These are phyloP conservation scores for Tylochromis polylepis DNA, from an alignment of 2,113 vertebrate genomes.

Conservation along the genomic window DNA sequence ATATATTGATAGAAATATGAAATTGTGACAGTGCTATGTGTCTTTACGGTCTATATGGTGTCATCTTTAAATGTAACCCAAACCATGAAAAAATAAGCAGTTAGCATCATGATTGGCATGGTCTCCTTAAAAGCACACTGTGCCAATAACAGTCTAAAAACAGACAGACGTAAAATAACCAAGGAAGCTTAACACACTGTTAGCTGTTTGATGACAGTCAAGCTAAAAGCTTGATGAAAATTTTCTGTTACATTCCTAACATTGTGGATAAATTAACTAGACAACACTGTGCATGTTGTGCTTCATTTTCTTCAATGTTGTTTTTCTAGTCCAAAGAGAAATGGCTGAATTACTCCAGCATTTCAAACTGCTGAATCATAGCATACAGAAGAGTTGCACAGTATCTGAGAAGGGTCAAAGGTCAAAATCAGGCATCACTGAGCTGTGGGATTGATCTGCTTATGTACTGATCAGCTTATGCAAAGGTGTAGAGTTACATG, in stretches of 20 bases:
- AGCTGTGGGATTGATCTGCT: background rate
- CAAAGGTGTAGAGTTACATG: background rate
- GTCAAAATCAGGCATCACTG: background rate
- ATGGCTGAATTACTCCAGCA: background rate
- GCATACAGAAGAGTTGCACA: background rate
- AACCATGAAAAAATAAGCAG: too few species aligned
- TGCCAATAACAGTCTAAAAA: background rate
- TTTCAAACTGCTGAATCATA: background rate
- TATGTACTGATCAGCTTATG: background rate
- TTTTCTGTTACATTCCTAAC: background rate
- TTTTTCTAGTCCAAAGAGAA: background rate
- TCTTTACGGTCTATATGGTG: too few species aligned
- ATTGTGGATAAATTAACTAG: background rate
- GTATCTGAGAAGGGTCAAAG: background rate
- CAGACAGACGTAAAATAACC: background rate
- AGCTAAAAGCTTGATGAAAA: background rate
- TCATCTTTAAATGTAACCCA: too few species aligned
- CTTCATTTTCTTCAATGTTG: background rate
- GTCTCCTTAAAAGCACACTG: too few species aligned
- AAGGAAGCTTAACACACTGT: background rate
- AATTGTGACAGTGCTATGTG: too few species aligned
- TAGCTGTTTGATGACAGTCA: background rate
- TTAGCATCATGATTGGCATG: too few species aligned
- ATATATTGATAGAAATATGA: too few species aligned
- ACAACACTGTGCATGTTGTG: background rate